These are phyloP conservation scores for Sesia bembeciformis DNA, from an alignment of 2,888 invertebrate genomes.

Conservation along the genomic window DNA sequence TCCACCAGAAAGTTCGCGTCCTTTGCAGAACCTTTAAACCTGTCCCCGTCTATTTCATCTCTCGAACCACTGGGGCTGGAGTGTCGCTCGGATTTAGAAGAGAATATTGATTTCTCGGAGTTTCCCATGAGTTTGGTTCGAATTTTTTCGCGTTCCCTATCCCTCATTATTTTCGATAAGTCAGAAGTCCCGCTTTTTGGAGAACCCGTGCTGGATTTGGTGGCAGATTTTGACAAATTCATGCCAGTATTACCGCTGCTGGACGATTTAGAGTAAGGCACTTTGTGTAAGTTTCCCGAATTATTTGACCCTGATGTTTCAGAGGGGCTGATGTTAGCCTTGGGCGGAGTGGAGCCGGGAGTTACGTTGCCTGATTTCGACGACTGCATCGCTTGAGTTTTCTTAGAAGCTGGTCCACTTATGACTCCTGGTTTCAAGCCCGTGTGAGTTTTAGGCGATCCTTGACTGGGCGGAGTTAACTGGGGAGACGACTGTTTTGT, in stretches of 20 bases:
- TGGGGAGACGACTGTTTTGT: constrained; percentile 63
- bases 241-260: constrained; percentile 54
- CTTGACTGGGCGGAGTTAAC: constrained; percentile 69
- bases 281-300: constrained; percentile 44
- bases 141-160: constrained; percentile 75
- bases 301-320: constrained; percentile 40
- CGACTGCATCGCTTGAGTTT: constrained; percentile 78
- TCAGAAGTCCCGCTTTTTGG: constrained; percentile 77
- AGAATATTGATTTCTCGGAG: constrained; percentile 78
- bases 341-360: constrained; percentile 58
- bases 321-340: constrained; percentile 52
- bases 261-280: constrained; percentile 65
- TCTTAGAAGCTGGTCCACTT: constrained; percentile 90
- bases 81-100: constrained; percentile 76
- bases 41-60: constrained; percentile 78
- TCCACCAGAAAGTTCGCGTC: constrained; percentile 80
- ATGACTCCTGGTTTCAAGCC: constrained; percentile 89
- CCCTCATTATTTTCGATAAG: constrained; percentile 70
- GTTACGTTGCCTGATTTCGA: constrained; percentile 52
- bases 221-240: constrained; percentile 59
- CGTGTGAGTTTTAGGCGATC: constrained; percentile 86
- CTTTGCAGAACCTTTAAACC: constrained; percentile 76
- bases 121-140: constrained; percentile 74
- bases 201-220: constrained; percentile 73
- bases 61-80: constrained; percentile 78